phyloP scores from a whole-genome alignment of 2,888 invertebrate genomes.

The Anoplius nigerrimus region DNA sequence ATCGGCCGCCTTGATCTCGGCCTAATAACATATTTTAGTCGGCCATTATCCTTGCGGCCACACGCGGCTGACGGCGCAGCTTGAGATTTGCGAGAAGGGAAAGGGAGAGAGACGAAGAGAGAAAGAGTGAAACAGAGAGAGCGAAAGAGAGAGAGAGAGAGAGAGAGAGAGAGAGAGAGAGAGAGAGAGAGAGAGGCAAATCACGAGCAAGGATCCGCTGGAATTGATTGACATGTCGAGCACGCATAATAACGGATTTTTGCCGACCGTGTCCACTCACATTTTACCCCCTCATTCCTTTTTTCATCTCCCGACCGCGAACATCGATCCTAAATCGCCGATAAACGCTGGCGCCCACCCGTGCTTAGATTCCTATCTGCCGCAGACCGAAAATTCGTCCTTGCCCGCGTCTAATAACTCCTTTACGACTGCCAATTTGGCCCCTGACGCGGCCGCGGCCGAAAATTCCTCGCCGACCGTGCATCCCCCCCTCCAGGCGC shows the following conservation, averaged over 20 bases:
- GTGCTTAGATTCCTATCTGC: conserved; percentile 20
- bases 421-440: conserved; percentile 39
- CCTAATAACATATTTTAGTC: conserved; percentile 59
- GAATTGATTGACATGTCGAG: too few relatives aligned
- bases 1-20: conserved; percentile 33
- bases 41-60: conserved; percentile 51
- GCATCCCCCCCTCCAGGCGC: conserved; percentile 10
- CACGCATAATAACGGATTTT: not conserved
- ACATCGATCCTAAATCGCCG: not conserved
- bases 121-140: too few relatives aligned
- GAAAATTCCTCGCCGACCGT: conserved; percentile 22
- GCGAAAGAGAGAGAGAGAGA: too few relatives aligned
- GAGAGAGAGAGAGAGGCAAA: not conserved
- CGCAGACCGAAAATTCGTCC: conserved; percentile 26
- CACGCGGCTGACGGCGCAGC: conserved; percentile 37
- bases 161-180: too few relatives aligned
- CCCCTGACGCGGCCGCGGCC: conserved; percentile 9
- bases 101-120: too few relatives aligned
- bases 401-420: conserved; percentile 43
- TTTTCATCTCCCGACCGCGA: too few relatives aligned
- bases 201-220: too few relatives aligned
- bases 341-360: conserved; percentile 3
- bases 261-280: not conserved
- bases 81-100: too few relatives aligned
- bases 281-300: not conserved